phyloP scores from a whole-genome alignment of 1,140 invertebrate genomes.

The Polyergus mexicanus region DNA sequence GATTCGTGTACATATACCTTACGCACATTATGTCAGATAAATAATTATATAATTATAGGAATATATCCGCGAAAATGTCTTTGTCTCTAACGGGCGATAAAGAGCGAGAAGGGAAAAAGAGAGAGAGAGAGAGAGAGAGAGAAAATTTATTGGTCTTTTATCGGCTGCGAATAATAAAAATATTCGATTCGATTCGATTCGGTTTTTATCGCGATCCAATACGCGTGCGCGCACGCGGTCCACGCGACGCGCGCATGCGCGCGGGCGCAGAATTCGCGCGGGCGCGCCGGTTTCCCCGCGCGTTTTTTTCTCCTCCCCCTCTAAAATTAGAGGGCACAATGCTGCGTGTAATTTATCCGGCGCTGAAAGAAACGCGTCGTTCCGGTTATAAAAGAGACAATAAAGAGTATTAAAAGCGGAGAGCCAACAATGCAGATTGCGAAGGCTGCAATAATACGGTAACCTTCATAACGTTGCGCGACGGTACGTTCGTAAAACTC shows the following conservation, averaged over 20 bases:
- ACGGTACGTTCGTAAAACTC: constrained; percentile 73
- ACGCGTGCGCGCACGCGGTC: background rate
- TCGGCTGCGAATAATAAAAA: constrained; percentile 50
- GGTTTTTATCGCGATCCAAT: constrained; percentile 30
- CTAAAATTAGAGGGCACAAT: constrained; percentile 76
- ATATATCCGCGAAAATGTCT: background rate
- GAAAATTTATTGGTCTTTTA: constrained; percentile 22
- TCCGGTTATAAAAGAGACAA: constrained; percentile 79
- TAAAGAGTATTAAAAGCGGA: constrained; percentile 79
- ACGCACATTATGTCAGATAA: no score
- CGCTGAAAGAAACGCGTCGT: constrained; percentile 78
- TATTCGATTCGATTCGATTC: constrained; percentile 29
- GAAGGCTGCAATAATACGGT: constrained; percentile 79
- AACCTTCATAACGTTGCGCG: constrained; percentile 74
- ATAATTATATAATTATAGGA: background rate
- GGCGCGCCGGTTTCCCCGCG: constrained; percentile 42
- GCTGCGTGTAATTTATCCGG: constrained; percentile 77
- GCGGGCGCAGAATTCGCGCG: constrained; percentile 40
- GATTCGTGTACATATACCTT: no score
- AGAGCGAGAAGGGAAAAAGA: background rate
- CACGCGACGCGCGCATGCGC: constrained; percentile 3
- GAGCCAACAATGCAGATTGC: constrained; percentile 77
- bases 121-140: background rate
- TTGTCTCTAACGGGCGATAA: constrained; percentile 6
- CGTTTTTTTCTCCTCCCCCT: constrained; percentile 39